A percentile compares a stretch with the other conserved stretches of the same genome.
phyloP scores from a whole-genome alignment of 2,797 vertebrate genomes.

The Acipenser ruthenus region DNA sequence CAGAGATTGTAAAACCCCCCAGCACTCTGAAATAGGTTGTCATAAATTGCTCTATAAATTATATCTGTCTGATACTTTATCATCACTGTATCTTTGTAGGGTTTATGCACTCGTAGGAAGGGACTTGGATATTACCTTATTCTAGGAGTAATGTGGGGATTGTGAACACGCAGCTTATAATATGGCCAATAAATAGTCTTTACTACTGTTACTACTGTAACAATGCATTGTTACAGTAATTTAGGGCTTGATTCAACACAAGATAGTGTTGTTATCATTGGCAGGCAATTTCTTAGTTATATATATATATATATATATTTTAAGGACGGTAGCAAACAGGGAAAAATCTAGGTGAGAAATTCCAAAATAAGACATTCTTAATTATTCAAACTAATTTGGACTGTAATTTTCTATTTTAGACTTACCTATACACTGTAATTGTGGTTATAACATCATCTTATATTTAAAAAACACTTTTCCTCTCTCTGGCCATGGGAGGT shows the following conservation, averaged over 20 bases:
- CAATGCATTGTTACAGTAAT: neutral
- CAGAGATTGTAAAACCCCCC: conserved; percentile 47
- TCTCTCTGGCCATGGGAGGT: too few relatives aligned
- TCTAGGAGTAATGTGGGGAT: neutral
- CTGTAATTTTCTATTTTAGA: too few relatives aligned
- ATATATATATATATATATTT: too few relatives aligned
- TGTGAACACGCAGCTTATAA: neutral
- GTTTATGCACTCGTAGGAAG: conserved; percentile 6
- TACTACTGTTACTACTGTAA: too few relatives aligned
- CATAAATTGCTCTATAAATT: conserved; percentile 53
- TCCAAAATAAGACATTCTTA: too few relatives aligned
- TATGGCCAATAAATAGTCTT: neutral
- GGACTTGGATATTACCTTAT: neutral
- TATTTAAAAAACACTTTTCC: too few relatives aligned
- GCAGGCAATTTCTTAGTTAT: too few relatives aligned
- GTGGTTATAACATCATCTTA: too few relatives aligned
- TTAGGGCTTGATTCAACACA: neutral
- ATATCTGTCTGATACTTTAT: conserved; percentile 46
- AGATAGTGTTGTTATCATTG: neutral
- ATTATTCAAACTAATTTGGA: too few relatives aligned
- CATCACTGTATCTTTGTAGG: conserved; percentile 23
- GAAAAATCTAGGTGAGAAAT: too few relatives aligned
- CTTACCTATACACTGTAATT: too few relatives aligned
- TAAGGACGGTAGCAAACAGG: too few relatives aligned
- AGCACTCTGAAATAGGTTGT: conserved; percentile 47